Evolutionary conservation across 1,140 invertebrate species (phyloP), one percentile per base, ranked within the genome.

Genomic region (Drosophila lacteicornis): DNA sequence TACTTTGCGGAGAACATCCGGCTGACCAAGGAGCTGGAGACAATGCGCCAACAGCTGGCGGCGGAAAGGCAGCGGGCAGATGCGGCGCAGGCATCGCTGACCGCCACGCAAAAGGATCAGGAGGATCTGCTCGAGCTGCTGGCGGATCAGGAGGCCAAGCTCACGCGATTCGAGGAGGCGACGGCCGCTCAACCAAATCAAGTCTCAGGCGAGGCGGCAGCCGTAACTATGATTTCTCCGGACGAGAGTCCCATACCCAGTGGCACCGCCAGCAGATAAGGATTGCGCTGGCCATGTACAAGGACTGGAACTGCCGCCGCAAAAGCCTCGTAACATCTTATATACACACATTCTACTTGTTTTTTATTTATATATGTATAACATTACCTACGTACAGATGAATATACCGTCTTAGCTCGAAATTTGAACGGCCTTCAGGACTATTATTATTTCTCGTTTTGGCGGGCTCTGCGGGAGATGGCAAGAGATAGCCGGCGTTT

Each of bases 81-180:
- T 30, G 66, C 40, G 6, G 76, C 79, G 0, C 63, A 70, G 19
- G 65, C 76, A 6, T 50, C 98, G 71, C 85, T 98, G 66, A 95
- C 96, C 33, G 95, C 94, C 70, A 91, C 97, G 46, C 95, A 95
- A 88, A 98, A 96, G 91, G 98, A 99, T 91, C 98, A 98, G 92
- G 98, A 99, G 79, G 97, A 99, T 93, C 93, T 99, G 70, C 93
- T 99, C 19, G 95, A 97, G 83, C 93, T 99, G 56, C 93, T 99
- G 42, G 95, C 96, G 3, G 97, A 98, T 92, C 94, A 94, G 92
- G 94, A 92, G 61, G 85, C 83, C 51, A 92, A 92, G 59, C 66
- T 92, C 17, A 67, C 70, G 8, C 60, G 75, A 7, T 92, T 91
- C 51, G 83, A 90, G 30, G 22, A 71, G 3, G 73, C 75, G 17